Base-by-base conservation (phyloP, 1,140 invertebrate species). In the Micrasema longulum region DNA sequence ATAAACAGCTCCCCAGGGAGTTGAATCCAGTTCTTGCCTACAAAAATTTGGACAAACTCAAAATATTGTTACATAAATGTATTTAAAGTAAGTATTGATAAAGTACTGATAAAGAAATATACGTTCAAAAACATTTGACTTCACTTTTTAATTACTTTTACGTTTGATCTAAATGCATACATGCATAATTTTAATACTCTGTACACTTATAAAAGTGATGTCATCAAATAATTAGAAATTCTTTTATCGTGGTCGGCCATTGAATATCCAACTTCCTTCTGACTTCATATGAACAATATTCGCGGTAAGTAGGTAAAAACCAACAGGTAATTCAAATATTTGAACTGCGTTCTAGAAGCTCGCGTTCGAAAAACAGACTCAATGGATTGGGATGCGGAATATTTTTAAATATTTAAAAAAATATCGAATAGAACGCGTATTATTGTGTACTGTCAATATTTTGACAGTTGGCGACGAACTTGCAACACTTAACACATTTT, bases 311-410 rank as follows among this genome's bases (percentile, higher is more conserved):
- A 23, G 36, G 10, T 10, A 22, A 38, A 41, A n/a, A 18, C 3
- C 38, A 60, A 41, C 16, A 60, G 18, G 10, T 2, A 60, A 20
- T 41, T 60, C 55, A 60, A 60, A 60, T 60, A 60, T 60, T 43
- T 43, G 55, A 60, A 41, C 14, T 41, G 31, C 38, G 55, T 38
- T 60, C 16, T 55, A 55, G 52, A 55, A 22, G 18, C 36, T 41
- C 20, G n/a, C 36, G 31, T 43, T 20, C 14, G 35, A 23, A 60
- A 52, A 38, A 38, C 36, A 60, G 35, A 41, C 55, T 43, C 55
- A 60, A 22, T 60, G 35, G 55, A 52, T 38, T 60, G 55, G 35
- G 55, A 60, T 60, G 55, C 55, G 55, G 55, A 60, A 60, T 60
- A 60, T 60, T 38, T 60, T 60, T 43, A 38, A 60, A 41, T 60